These are phyloP conservation scores for Cettia cetti DNA, from an alignment of 2,113 vertebrate species.

Conservation along the genomic window DNA sequence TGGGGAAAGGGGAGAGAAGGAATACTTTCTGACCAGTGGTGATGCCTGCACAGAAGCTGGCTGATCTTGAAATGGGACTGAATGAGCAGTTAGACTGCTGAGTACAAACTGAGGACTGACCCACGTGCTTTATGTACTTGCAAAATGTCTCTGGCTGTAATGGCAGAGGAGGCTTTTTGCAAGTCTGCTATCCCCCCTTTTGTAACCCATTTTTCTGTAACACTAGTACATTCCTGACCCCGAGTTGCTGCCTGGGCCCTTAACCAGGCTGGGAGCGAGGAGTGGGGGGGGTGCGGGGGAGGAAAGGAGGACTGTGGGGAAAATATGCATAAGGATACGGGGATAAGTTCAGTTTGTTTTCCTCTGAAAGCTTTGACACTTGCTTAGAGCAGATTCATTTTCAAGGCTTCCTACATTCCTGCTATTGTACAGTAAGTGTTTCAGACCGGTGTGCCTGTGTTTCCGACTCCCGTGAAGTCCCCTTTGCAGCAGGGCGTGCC, in stretches of 20 bases:
- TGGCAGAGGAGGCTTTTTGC: background rate
- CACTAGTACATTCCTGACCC: background rate
- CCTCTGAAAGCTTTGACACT: constrained; percentile 22
- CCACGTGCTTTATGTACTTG: background rate
- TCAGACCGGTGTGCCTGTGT: constrained; percentile 75
- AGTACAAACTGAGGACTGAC: background rate
- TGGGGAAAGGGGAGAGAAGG: background rate
- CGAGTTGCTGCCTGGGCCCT: background rate
- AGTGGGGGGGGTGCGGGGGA: too few species aligned
- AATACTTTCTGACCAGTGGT: background rate
- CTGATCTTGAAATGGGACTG: background rate
- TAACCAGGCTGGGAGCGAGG: background rate
- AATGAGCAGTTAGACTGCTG: background rate
- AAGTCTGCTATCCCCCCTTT: background rate
- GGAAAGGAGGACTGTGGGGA: accelerated
- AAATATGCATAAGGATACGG: background rate
- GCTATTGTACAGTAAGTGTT: constrained; percentile 71
- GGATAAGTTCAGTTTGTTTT: constrained; percentile 5
- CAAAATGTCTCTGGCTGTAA: background rate
- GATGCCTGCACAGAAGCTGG: background rate
- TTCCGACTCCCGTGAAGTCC: constrained; percentile 88
- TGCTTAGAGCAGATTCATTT: constrained; percentile 25
- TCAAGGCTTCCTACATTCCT: constrained; percentile 41
- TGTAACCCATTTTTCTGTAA: background rate
- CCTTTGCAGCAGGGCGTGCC: constrained; percentile 88